A percentile compares a stretch with the other conserved stretches of the same genome.
Conservation (phyloP, 2,797 vertebrate species). For the Tapera naevia region DNA sequence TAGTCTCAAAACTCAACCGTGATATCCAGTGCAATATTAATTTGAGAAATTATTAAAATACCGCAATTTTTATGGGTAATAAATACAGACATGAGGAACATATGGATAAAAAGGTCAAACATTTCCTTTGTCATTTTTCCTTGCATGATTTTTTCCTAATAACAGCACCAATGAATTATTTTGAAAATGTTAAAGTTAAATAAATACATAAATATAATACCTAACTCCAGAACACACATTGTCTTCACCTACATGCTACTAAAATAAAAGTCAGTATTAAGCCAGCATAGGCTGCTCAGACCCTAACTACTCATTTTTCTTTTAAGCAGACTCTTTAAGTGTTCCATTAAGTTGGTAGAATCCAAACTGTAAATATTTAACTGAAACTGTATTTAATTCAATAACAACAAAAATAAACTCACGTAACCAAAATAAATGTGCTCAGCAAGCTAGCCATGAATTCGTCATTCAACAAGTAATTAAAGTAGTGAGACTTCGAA, state of each 20-base stretch:
- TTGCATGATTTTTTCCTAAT: neutral
- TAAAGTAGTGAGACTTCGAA: neutral
- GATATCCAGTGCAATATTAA: neutral
- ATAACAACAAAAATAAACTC: neutral
- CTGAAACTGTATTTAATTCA: neutral
- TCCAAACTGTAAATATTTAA: neutral
- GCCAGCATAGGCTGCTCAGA: neutral
- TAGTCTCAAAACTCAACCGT: neutral
- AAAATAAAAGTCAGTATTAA: neutral
- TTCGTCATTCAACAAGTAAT: neutral
- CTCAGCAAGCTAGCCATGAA: neutral
- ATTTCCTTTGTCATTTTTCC: neutral
- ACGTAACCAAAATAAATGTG: neutral
- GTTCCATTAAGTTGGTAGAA: neutral
- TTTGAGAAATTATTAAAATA: neutral
- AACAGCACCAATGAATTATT: neutral
- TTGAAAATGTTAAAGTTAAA: neutral
- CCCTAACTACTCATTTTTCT: neutral
- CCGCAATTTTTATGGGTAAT: rapidly evolving
- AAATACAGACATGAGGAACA: neutral
- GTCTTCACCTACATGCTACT: neutral
- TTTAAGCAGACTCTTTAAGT: neutral
- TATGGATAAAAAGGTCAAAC: neutral
- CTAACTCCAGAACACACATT: neutral
- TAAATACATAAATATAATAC: neutral